Conservation (phyloP, 2,888 invertebrate genomes). For the Brachyptera putata region DNA sequence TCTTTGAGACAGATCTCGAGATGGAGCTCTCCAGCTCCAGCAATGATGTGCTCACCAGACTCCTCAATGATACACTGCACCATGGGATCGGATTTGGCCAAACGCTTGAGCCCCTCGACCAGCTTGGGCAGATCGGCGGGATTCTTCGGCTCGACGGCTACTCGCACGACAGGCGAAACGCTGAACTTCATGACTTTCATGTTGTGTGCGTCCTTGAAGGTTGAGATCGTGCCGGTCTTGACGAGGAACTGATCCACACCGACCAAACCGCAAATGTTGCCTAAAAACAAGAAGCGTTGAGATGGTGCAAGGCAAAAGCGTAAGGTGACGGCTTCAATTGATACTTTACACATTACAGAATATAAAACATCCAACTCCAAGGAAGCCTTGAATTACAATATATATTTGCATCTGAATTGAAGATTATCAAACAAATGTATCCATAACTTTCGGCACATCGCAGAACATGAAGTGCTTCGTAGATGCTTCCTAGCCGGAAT, state of each 20-base stretch:
- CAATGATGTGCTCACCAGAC: constrained; percentile 99
- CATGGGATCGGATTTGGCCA: constrained; percentile 99
- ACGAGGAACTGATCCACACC: constrained; percentile 99
- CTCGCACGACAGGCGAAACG: constrained; percentile 98
- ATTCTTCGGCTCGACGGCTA: constrained; percentile 99
- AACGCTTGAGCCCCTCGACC: constrained; percentile 96
- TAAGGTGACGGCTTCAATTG: too few species aligned
- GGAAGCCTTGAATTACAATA: too few species aligned
- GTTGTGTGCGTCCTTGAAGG: constrained; percentile 99
- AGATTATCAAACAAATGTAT: not conserved
- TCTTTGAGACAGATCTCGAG: constrained; percentile 99
- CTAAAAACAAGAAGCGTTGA: constrained; percentile 39
- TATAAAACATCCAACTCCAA: too few species aligned
- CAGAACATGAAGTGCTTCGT: not conserved
- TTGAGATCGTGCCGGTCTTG: constrained; percentile 98
- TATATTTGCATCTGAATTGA: too few species aligned
- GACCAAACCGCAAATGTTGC: constrained; percentile 99
- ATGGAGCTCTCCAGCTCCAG: constrained; percentile 99
- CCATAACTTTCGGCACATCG: not conserved
- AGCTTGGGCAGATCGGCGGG: constrained; percentile 98
- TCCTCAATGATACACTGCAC: constrained; percentile 99
- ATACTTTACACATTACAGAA: too few species aligned
- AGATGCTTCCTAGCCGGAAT: not conserved
- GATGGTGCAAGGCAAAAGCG: not conserved
- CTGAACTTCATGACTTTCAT: constrained; percentile 99